Conservation (phyloP, 2,888 invertebrate species). For the Alviniconcha strummeri region DNA sequence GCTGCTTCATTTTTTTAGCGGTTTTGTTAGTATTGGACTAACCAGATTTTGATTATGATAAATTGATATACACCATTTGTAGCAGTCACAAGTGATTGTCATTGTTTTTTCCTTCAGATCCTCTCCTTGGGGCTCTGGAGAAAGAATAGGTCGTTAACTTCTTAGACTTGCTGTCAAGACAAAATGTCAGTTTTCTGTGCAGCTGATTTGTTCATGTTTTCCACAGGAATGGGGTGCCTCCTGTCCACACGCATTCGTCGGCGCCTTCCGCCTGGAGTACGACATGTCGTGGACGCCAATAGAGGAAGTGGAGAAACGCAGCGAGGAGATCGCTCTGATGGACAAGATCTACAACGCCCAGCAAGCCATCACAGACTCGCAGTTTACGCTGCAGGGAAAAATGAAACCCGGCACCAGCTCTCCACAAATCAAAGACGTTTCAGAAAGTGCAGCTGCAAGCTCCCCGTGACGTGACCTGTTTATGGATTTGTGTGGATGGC, state of each 20-base stretch:
- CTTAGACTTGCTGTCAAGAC: too few relatives aligned
- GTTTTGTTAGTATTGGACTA: too few relatives aligned
- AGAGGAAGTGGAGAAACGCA: conserved; percentile 67
- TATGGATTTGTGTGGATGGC: neutral
- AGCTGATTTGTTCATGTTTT: neutral
- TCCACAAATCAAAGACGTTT: conserved; percentile 22
- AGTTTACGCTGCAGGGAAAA: conserved; percentile 35
- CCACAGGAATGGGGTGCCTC: conserved; percentile 82
- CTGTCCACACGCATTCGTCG: conserved; percentile 79
- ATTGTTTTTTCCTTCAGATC: too few relatives aligned
- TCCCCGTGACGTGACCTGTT: neutral
- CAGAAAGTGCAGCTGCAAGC: neutral
- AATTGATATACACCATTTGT: too few relatives aligned
- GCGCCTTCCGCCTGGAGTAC: conserved; percentile 81
- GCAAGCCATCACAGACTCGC: conserved; percentile 56
- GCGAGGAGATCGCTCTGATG: conserved; percentile 61
- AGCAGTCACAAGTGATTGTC: too few relatives aligned
- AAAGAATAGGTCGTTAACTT: too few relatives aligned
- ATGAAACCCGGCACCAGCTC: neutral
- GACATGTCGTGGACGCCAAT: conserved; percentile 84
- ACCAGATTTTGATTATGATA: too few relatives aligned
- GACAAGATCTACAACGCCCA: conserved; percentile 66
- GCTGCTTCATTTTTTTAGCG: too few relatives aligned
- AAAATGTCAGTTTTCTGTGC: too few relatives aligned
- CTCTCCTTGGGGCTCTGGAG: too few relatives aligned